Conservation (phyloP, 1,140 invertebrate genomes). For the Lepidurus arcticus region DNA sequence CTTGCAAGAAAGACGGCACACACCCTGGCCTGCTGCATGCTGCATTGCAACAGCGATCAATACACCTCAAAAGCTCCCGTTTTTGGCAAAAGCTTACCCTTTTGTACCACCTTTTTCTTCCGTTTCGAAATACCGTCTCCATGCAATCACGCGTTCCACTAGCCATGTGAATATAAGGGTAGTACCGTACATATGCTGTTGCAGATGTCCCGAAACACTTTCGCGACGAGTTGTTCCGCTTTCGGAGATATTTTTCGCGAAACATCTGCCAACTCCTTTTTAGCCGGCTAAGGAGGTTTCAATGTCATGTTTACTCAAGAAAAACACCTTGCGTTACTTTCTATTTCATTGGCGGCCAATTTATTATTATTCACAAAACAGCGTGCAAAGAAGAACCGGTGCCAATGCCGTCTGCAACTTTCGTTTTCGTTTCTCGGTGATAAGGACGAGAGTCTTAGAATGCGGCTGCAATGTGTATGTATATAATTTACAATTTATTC, state of each 20-base stretch:
- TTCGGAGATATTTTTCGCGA: background rate
- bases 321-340: constrained; percentile 9
- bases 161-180: too few species aligned
- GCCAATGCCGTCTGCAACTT: background rate
- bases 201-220: background rate
- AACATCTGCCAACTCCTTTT: background rate
- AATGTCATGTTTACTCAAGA: background rate
- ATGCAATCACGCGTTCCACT: too few species aligned
- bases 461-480: too few species aligned
- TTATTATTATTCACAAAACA: background rate
- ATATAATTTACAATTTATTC: too few species aligned
- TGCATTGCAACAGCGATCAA: background rate
- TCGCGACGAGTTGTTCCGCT: background rate
- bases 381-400: background rate
- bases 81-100: background rate
- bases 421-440: background rate
- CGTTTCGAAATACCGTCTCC: too few species aligned
- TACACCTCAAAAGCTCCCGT: background rate
- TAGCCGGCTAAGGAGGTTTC: background rate
- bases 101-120: too few species aligned
- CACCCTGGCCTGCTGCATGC: background rate
- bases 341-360: background rate
- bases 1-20: background rate
- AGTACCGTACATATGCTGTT: background rate
- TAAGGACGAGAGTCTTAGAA: too few species aligned